Conservation (phyloP, 2,113 vertebrate genomes). For the Pachypanchax playfairii region DNA sequence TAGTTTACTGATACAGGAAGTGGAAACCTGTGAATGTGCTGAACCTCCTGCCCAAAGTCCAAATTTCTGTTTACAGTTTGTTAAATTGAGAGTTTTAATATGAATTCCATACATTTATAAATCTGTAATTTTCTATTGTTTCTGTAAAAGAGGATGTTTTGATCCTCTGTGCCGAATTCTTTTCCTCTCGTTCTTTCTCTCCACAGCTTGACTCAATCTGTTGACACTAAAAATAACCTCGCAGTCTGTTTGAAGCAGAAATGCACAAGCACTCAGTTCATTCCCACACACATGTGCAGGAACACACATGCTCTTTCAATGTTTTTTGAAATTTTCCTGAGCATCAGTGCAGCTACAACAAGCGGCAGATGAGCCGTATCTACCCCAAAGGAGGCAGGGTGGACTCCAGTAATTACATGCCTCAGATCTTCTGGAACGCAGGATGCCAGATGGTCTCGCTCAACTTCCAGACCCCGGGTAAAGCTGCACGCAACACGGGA, state of each 20-base stretch:
- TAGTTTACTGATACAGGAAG: too few species aligned
- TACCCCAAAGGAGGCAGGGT: constrained; percentile 99
- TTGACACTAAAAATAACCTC: constrained; percentile 73
- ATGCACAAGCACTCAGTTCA: neutral
- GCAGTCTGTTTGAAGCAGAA: constrained; percentile 37
- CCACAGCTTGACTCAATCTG: constrained; percentile 67
- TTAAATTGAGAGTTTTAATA: too few species aligned
- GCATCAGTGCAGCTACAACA: constrained; percentile 91
- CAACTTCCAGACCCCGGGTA: constrained; percentile 99
- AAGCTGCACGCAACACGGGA: constrained; percentile 54
- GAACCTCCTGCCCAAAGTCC: too few species aligned
- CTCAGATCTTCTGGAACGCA: constrained; percentile 99
- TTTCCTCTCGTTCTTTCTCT: neutral
- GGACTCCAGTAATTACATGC: constrained; percentile 99
- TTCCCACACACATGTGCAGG: constrained; percentile 14
- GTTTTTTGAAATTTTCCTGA: constrained; percentile 80
- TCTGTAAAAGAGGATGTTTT: too few species aligned
- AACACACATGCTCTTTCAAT: constrained; percentile 25
- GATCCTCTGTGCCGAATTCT: too few species aligned
- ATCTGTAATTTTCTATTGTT: too few species aligned
- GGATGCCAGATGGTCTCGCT: constrained; percentile 99
- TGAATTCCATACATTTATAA: too few species aligned
- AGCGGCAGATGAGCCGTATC: constrained; percentile 99
- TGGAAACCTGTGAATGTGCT: too few species aligned
- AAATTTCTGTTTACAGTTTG: too few species aligned